These are phyloP conservation scores for Arnoldichthys spilopterus DNA, from an alignment of 2,797 vertebrate genomes.

Conservation along the genomic window DNA sequence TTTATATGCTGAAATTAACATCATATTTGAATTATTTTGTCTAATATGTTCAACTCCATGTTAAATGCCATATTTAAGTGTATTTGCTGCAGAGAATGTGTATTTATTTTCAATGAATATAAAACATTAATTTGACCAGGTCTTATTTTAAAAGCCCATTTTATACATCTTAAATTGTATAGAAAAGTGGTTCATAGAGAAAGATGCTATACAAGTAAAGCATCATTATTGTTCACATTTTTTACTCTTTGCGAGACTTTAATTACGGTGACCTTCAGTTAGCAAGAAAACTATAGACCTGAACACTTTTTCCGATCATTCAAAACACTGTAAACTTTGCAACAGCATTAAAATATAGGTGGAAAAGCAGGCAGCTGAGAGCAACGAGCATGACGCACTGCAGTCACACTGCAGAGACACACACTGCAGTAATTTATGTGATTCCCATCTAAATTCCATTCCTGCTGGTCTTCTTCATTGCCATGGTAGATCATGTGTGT, in stretches of 20 bases:
- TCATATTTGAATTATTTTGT: no score
- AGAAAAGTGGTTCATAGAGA: no score
- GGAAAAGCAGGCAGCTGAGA: not conserved
- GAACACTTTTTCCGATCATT: not conserved
- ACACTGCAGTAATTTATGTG: constrained; percentile 11
- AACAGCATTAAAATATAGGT: not conserved
- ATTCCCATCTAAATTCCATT: constrained; percentile 10
- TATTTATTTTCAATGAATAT: no score
- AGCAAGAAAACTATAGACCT: not conserved
- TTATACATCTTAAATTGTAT: no score
- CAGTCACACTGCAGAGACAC: constrained; percentile 9
- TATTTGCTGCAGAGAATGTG: no score
- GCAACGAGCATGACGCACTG: constrained; percentile 11
- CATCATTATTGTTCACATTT: not conserved
- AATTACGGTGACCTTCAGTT: not conserved
- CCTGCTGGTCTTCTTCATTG: constrained; percentile 9
- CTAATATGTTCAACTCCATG: no score
- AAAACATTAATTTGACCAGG: no score
- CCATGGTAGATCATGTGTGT: not conserved
- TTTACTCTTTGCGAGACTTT: not conserved
- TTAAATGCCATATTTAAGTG: no score
- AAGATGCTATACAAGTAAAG: not conserved
- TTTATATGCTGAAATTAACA: no score
- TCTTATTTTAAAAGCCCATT: no score
- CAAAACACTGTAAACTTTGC: not conserved